These are phyloP conservation scores for Gonocerus acuteangulatus DNA, from an alignment of 2,888 invertebrate species.

Conservation along the genomic window DNA sequence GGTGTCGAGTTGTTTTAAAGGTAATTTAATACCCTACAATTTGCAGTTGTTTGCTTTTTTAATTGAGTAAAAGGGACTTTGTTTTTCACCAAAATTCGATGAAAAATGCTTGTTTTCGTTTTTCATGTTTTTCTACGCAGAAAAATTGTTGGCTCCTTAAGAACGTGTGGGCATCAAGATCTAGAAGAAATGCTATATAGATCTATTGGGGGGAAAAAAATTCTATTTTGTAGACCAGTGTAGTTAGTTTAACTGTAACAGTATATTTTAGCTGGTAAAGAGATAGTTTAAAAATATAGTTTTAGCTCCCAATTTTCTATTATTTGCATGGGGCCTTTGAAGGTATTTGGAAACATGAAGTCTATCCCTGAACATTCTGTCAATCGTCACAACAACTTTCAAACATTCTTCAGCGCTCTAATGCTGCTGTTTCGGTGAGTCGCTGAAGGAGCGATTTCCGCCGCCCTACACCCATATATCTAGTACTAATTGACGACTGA, in stretches of 20 bases:
- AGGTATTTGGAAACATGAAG: slow-evolving; percentile 91
- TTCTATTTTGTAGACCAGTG: too few relatives aligned
- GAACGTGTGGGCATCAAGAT: too few relatives aligned
- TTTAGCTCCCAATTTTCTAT: slow-evolving; percentile 27
- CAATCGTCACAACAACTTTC: slow-evolving; percentile 93
- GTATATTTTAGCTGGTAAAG: neutral
- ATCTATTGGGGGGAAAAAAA: too few relatives aligned
- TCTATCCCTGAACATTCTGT: slow-evolving; percentile 76
- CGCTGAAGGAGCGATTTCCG: slow-evolving; percentile 31
- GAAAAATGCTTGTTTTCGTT: too few relatives aligned
- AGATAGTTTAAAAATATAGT: slow-evolving; percentile 13
- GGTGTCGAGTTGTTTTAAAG: too few relatives aligned
- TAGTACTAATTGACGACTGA: slow-evolving; percentile 4
- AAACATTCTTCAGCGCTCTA: slow-evolving; percentile 83
- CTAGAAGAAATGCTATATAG: too few relatives aligned
- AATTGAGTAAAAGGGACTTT: too few relatives aligned
- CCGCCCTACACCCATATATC: slow-evolving; percentile 17
- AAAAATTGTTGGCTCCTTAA: too few relatives aligned
- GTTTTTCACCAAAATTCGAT: too few relatives aligned
- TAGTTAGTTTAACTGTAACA: neutral
- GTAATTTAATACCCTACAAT: too few relatives aligned
- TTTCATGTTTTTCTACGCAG: too few relatives aligned
- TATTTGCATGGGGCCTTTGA: slow-evolving; percentile 42
- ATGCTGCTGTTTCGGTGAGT: slow-evolving; percentile 88
- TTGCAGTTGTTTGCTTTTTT: too few relatives aligned